These are phyloP conservation scores for Drosophila crucigera DNA, from an alignment of 2,888 invertebrate species.

Conservation along the genomic window DNA sequence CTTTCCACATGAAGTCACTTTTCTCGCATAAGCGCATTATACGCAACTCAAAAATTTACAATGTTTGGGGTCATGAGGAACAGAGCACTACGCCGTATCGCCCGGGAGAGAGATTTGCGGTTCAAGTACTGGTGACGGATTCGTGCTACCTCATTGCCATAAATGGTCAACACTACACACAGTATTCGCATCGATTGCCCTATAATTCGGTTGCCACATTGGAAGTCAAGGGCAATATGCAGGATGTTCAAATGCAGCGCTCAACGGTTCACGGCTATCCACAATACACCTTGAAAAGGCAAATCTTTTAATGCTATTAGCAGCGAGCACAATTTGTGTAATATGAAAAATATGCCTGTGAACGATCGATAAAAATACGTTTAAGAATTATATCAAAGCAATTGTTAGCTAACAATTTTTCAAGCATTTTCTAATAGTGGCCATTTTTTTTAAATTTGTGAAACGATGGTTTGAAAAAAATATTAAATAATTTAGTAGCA, in stretches of 20 bases:
- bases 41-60: constrained; percentile 79
- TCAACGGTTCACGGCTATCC: constrained; percentile 36
- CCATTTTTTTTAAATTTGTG: neutral
- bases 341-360: neutral
- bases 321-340: neutral
- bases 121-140: constrained; percentile 87
- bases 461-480: neutral
- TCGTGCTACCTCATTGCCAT: constrained; percentile 88
- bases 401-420: neutral
- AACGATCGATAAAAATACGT: neutral
- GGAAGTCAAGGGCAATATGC: constrained; percentile 20
- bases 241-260: constrained; percentile 41
- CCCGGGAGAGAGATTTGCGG: constrained; percentile 76
- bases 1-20: constrained; percentile 84
- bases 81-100: constrained; percentile 84
- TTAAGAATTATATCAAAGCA: neutral
- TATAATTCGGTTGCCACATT: constrained; percentile 67
- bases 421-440: neutral
- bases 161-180: constrained; percentile 90
- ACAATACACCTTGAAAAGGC: constrained; percentile 12
- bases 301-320: neutral
- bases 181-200: constrained; percentile 88
- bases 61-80: constrained; percentile 89
- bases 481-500: neutral
- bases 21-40: constrained; percentile 15